Evolutionary conservation across 92 coral and sea anemone species (phyloP), one percentile per base, ranked within the genome.

Genomic region (Porites rus): DNA sequence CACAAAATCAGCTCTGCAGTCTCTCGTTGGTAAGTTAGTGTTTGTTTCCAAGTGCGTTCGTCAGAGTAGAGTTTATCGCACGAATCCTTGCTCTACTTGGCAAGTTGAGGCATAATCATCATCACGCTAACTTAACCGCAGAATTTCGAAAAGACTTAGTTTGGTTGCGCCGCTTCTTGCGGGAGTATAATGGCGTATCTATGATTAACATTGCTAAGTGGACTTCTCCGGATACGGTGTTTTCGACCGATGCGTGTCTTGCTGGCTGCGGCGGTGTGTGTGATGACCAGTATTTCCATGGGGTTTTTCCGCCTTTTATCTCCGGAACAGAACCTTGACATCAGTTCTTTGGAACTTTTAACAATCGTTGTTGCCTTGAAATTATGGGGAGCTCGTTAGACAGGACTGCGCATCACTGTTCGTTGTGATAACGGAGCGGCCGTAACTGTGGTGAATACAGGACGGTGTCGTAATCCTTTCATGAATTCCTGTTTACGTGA

Each of bases 221-320:
- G 93, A 54, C 86, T 59, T 69, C 80, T 31, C 89, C 85, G 5
- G 90, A 72, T 19, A 51, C 14, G 56, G 72, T 90, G 25, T 90
- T 90, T 50, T 38, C 90, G 11, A 90, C 93, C 24, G 83, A 90
- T 67, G 93, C 90, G 17, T 90, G 93, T 79, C 65, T 85, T 54
- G 53, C 78, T 50, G 93, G 90, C 52, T 84, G 89, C 19, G 87
- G 93, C 11, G 90, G 87, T 16, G 25, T 84, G 60, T 76, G 78
- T 25, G 69, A 25, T 8, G 43, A 18, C 53, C 76, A 66, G 46
- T 88, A 65, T 51, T 88, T 88, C 74, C 84, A 88, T 28, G 85
- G 68, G 25, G 77, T 60, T 28, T 88, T 88, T 76, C 86, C 56
- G 61, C 69, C 68, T 43, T 62, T 72, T 52, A 20, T 59, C 65